phyloP scores from a whole-genome alignment of 2,113 vertebrate species.

The Tapirus terrestris region DNA sequence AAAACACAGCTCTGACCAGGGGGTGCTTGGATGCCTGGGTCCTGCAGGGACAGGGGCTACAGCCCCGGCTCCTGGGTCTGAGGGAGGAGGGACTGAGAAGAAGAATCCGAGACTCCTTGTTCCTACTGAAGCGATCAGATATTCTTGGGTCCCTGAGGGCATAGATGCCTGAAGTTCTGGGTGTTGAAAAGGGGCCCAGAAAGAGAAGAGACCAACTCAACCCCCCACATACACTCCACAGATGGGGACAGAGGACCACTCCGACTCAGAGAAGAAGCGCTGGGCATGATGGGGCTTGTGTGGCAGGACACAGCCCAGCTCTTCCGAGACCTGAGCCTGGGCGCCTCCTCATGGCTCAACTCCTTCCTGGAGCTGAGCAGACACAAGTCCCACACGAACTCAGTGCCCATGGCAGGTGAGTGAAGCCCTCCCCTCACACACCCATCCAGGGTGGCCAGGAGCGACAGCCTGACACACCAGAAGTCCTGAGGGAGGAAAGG shows the following conservation, averaged over 20 bases:
- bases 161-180: neutral
- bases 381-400: slow-evolving; percentile 26
- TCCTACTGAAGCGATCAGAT: neutral
- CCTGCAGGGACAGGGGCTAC: neutral
- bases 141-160: neutral
- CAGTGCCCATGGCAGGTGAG: neutral
- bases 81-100: neutral
- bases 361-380: slow-evolving; percentile 87
- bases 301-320: slow-evolving; percentile 89
- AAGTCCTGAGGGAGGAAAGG: neutral
- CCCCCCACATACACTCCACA: slow-evolving; percentile 55
- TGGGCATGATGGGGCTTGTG: slow-evolving; percentile 88
- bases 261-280: slow-evolving; percentile 32
- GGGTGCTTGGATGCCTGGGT: neutral
- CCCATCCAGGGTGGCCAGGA: neutral
- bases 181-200: neutral
- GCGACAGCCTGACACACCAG: neutral
- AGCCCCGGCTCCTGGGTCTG: neutral
- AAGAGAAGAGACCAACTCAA: neutral
- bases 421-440: neutral
- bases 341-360: slow-evolving; percentile 93
- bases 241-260: slow-evolving; percentile 77
- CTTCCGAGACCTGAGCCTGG: slow-evolving; percentile 89
- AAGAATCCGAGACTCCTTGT: neutral
- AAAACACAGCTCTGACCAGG: neutral